These are phyloP conservation scores for Eupithecia exiguata DNA, from an alignment of 2,888 invertebrate species.

Conservation along the genomic window DNA sequence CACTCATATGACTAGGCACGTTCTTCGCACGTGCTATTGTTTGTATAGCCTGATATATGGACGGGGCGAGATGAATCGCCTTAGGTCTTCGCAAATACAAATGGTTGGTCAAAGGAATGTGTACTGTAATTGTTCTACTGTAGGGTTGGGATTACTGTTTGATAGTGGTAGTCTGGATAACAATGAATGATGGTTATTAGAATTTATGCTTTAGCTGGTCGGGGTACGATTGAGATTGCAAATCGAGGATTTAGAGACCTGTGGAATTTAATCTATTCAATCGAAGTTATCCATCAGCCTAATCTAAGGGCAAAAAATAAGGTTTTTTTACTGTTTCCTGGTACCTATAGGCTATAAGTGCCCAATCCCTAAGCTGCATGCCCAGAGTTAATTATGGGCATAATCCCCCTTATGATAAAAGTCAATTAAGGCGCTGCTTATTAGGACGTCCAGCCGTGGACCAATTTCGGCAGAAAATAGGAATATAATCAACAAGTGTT, in stretches of 20 bases:
- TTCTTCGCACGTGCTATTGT: slow-evolving; percentile 25
- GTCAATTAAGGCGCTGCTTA: too few species aligned
- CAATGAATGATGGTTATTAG: slow-evolving; percentile 4
- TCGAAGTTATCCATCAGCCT: background rate
- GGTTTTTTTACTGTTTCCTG: background rate
- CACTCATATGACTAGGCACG: slow-evolving; percentile 18
- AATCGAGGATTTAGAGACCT: background rate
- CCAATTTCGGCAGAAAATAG: too few species aligned
- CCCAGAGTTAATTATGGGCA: too few species aligned
- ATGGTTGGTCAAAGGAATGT: background rate
- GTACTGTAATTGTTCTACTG: background rate
- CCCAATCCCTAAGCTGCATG: too few species aligned
- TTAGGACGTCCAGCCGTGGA: too few species aligned
- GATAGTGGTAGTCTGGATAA: background rate
- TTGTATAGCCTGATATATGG: slow-evolving; percentile 30
- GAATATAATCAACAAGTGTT: too few species aligned
- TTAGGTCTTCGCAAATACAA: slow-evolving; percentile 1
- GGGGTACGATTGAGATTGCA: background rate
- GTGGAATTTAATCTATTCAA: background rate
- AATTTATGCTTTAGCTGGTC: background rate
- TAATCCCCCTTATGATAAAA: too few species aligned
- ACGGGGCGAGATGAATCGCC: slow-evolving; percentile 23
- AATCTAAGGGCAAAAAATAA: background rate
- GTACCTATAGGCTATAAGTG: too few species aligned
- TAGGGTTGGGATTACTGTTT: background rate